Evolutionary conservation across 1,140 invertebrate genomes (phyloP), one percentile per base, ranked within the genome.

Genomic region (Heliconius himera): DNA sequence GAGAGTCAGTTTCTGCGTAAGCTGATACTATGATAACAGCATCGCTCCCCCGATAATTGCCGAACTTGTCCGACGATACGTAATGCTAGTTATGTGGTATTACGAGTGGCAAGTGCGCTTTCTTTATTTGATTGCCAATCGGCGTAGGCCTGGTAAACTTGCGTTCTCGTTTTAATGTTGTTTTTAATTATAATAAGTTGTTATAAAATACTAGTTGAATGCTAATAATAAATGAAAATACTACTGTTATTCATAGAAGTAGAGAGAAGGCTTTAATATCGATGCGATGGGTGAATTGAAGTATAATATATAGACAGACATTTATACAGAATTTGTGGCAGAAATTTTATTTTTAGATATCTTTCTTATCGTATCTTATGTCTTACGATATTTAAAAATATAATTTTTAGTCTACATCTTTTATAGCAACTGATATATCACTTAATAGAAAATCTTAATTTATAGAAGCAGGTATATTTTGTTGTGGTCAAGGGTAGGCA

Each of bases 1-100:
- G 87, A 93, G 92, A 93, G 87, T 94, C 93, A 89, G 93, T 94
- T 94, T 94, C 92, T 94, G 91, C 91, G 92, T 94, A 94, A 94
- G 93, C 91, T 90, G 93, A 94, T 94, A 94, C 93, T 94, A 94
- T 94, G 93, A 94, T 94, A 94, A 94, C 93, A 93, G 90, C 91
- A 90, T 90, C 91, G 89, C 90, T 89, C 91, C 91, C 91, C 84
- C 91, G 90, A 94, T 94, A 94, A 94, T 94, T 94, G 92, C 91
- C 89, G 85, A 93, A 93, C 88, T 93, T 93, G 88, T 81, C 85
- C 85, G 85, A 83, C 82, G 85, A 84, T 83, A 83, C 77, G 70
- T 73, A 49, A 76, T 78, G 76, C 71, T 80, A 66, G 84, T 89
- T 88, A 89, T 90, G 86, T 89, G 87, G 88, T 87, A 91, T 91